phyloP scores from a whole-genome alignment of 2,113 vertebrate species.

The Synodontis membranacea region DNA sequence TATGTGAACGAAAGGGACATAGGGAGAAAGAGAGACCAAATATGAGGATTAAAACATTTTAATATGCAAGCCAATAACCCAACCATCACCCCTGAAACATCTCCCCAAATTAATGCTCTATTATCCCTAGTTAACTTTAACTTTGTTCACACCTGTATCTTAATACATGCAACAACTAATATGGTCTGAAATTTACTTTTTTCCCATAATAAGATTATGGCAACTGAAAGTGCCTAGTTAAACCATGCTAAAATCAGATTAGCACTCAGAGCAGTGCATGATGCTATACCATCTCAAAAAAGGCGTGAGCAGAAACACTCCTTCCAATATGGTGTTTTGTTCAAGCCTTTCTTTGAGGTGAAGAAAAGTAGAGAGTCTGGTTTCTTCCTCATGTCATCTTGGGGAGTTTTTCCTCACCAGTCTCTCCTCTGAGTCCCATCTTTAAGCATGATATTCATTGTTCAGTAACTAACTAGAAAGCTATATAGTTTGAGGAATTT shows the following conservation, averaged over 20 bases:
- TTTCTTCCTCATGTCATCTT: background rate
- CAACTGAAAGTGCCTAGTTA: background rate
- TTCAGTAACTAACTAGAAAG: background rate
- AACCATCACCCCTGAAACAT: background rate
- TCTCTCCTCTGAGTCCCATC: background rate
- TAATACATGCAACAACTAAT: background rate
- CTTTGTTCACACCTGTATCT: background rate
- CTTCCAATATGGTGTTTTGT: background rate
- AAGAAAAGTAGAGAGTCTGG: background rate
- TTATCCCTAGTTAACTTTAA: background rate
- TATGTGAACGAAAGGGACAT: background rate
- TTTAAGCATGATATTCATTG: background rate
- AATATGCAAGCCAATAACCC: background rate
- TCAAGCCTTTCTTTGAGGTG: background rate
- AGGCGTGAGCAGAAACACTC: background rate
- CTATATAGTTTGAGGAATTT: background rate
- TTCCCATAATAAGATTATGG: background rate
- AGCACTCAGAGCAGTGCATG: background rate
- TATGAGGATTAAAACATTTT: background rate
- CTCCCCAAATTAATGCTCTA: background rate
- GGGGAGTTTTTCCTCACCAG: background rate
- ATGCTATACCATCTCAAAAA: background rate
- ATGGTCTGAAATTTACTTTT: background rate
- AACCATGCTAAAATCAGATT: background rate
- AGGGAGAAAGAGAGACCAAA: background rate